These are phyloP conservation scores for Cryptocheilus praepositus DNA, from an alignment of 2,888 invertebrate species.

Conservation along the genomic window DNA sequence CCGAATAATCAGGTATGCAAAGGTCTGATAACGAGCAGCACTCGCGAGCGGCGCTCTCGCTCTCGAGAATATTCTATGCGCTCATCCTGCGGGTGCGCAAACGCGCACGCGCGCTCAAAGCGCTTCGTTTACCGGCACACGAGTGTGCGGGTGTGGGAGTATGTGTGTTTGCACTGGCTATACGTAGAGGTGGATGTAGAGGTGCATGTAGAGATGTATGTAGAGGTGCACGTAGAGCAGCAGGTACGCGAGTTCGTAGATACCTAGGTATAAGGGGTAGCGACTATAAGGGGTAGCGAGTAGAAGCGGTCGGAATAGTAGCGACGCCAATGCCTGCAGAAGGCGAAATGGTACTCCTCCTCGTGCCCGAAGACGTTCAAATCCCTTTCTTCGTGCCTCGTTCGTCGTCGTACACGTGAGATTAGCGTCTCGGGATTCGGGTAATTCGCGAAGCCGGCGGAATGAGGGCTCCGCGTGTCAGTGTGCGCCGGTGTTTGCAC, in stretches of 20 bases:
- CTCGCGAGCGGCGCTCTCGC: slow-evolving; percentile 36
- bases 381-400: slow-evolving; percentile 47
- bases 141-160: background rate
- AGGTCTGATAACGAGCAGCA: slow-evolving; percentile 61
- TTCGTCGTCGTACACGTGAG: slow-evolving; percentile 47
- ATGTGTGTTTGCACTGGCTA: background rate
- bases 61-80: slow-evolving; percentile 14
- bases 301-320: background rate
- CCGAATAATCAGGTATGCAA: slow-evolving; percentile 67
- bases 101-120: slow-evolving; percentile 2
- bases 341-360: slow-evolving; percentile 25
- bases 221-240: no score
- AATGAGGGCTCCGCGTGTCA: slow-evolving; percentile 11
- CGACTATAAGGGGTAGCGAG: background rate
- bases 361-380: slow-evolving; percentile 31
- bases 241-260: no score
- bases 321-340: slow-evolving; percentile 13
- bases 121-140: background rate
- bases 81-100: slow-evolving; percentile 4
- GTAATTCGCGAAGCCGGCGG: slow-evolving; percentile 48
- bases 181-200: no score
- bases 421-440: slow-evolving; percentile 56
- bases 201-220: no score
- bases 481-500: background rate
- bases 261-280: no score